Evolutionary conservation across 2,888 invertebrate genomes (phyloP), one percentile per base, ranked within the genome.

Genomic region (Brachypalpus laphriformis): DNA sequence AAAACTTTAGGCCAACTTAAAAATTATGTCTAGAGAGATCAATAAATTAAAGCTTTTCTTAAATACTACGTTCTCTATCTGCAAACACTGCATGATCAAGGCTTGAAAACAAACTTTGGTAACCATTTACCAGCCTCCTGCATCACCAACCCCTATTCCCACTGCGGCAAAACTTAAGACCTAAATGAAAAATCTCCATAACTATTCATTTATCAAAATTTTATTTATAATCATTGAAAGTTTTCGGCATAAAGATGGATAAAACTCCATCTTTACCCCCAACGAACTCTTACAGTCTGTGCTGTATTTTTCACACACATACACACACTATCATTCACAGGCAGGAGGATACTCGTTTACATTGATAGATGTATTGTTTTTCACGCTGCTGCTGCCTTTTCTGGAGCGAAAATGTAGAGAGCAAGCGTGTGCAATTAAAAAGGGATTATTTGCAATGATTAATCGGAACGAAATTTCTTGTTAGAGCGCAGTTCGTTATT

Each of bases 391-490:
- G 25, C 25, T 18, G 16, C 1, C 49, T 18, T 20, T 45, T 66
- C 18, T 34, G 54, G 7, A 72, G 47, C 20, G 31, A 75, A 63
- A 59, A 59, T 68, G 49, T 47, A 66, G 31, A 51, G 47, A 76
- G 77, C n/a, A n/a, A 82, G 68, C 68, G 61, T 78, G 78, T 83
- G 72, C 82, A 83, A 83, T 83, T 83, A 83, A 83, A 83, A 68
- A 78, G 57, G 78, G 82, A 78, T 83, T 78, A 78, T 56, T 78
- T 78, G 78, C 56, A 74, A 83, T 83, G 82, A 83, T 83, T 78
- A 83, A 83, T 83, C 78, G 82, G 74, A 78, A 83, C 63, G 82
- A 68, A 83, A 83, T 78, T 83, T 68, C 78, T 70, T 78, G 65
- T 68, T 74, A 11, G n/a, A 54, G 45, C 45, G 47, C 54, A 63